Base-by-base conservation (phyloP, 2,113 vertebrate genomes). In the Equus quagga region DNA sequence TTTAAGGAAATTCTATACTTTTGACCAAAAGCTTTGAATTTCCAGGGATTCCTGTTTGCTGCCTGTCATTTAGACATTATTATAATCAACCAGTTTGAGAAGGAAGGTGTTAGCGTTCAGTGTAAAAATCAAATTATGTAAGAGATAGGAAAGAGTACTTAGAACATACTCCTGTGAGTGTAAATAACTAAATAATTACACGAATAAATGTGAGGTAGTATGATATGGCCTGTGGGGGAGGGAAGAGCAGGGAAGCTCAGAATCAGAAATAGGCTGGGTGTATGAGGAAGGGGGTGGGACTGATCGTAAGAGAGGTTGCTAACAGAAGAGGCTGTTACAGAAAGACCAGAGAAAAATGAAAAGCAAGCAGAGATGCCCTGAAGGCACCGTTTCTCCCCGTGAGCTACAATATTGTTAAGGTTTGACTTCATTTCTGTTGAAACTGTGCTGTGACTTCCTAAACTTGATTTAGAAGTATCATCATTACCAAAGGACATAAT, bases 221-320 rank as follows among this genome's bases (percentile, higher is more conserved):
- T 12, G 1, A 15, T 19, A 6, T 41, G 3, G 5, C 8, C 31
- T 78, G 36, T 73, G 36, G 21, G 84, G 3, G 86, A 33, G 2
- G 19, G 2, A 79, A 60, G 5, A 64, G 5, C 2, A 36, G 15
- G 1, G 33, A 81, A 76, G 0, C 14, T 8, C 51, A 75, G 58
- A 72, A 72, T 14, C 14, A 73, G 33, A 88, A 73, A 54, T 11
- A 44, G 44, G 17, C 15, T 44, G 21, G 7, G n/a, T 12, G 19
- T 67, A 0, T 19, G 8, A 9, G 2, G 3, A 49, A 24, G 2
- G 2, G 2, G 3, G 13, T 23, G 8, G 49, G 21, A 17, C 10
- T 31, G 19, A 12, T 0, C 5, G 21, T n/a, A 41, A 78, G 12
- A 8, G n/a, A 56, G 1, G 3, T 54, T 24, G 1, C 7, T 49